Evolutionary conservation across 2,113 vertebrate genomes (phyloP).

Genomic region (Mirounga angustirostris): DNA sequence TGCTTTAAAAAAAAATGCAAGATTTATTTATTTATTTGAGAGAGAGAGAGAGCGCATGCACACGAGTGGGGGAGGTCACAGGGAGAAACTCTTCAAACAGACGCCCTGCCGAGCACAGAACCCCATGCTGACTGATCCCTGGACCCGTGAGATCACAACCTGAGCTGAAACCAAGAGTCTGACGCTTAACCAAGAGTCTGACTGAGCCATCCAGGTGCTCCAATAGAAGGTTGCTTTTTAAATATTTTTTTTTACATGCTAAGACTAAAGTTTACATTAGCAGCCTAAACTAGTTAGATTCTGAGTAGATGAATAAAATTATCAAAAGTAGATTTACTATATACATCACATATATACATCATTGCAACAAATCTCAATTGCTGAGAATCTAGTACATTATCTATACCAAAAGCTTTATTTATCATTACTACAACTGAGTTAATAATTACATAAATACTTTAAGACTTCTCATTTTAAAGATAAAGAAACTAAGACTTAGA

Average conservation of each 20-base stretch:
- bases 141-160: not conserved
- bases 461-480: not conserved
- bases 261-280: conserved; percentile 39
- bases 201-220: not conserved
- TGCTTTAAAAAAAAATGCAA: not conserved
- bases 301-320: not conserved
- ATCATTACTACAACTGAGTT: not conserved
- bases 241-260: not conserved
- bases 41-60: not conserved
- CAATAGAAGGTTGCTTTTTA: not conserved
- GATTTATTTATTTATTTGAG: not conserved
- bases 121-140: not conserved
- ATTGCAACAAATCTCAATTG: not conserved
- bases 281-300: not conserved
- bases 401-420: not conserved
- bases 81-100: not conserved
- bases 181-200: not conserved
- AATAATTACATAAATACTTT: not conserved
- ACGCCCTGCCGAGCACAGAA: not conserved
- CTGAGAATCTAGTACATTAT: not conserved
- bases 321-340: not conserved
- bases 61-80: not conserved
- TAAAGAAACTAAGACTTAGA: conserved; percentile 12
- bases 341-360: not conserved
- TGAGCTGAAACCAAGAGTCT: not conserved